Percentiles rank a stretch among this genome's conserved stretches.
Conservation (phyloP, 92 coral and sea anemone genomes). For the Chrysogorgia sp. region DNA sequence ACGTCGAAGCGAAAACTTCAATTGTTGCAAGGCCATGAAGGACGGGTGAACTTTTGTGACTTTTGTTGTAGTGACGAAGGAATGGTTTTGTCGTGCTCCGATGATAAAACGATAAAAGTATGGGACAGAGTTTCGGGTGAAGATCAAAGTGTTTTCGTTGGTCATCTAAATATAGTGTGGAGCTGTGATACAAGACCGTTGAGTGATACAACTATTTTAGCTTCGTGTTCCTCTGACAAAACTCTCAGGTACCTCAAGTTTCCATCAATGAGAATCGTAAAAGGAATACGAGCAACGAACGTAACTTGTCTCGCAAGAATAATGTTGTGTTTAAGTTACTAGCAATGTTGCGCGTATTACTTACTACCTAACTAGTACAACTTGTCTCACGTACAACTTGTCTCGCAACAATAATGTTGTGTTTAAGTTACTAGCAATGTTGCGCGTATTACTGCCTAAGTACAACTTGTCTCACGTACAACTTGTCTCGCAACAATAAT, state of each 20-base stretch:
- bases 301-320: no score
- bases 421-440: no score
- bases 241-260: conserved; percentile 55
- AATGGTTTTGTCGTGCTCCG: conserved; percentile 64
- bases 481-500: no score
- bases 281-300: no score
- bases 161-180: conserved; percentile 73
- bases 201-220: conserved; percentile 39
- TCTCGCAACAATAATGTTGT: no score
- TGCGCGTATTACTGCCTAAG: no score
- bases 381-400: no score
- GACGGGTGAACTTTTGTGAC: conserved; percentile 62
- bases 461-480: no score
- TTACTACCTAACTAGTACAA: no score
- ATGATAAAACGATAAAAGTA: conserved; percentile 67
- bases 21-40: conserved; percentile 57
- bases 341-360: no score
- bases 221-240: conserved; percentile 75
- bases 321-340: no score
- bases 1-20: conserved; percentile 14
- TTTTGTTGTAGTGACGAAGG: conserved; percentile 58
- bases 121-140: conserved; percentile 62
- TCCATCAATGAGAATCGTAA: background rate
- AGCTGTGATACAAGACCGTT: conserved; percentile 59
- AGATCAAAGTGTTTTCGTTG: conserved; percentile 40